phyloP scores from a whole-genome alignment of 2,797 vertebrate species.

The Columba guinea region DNA sequence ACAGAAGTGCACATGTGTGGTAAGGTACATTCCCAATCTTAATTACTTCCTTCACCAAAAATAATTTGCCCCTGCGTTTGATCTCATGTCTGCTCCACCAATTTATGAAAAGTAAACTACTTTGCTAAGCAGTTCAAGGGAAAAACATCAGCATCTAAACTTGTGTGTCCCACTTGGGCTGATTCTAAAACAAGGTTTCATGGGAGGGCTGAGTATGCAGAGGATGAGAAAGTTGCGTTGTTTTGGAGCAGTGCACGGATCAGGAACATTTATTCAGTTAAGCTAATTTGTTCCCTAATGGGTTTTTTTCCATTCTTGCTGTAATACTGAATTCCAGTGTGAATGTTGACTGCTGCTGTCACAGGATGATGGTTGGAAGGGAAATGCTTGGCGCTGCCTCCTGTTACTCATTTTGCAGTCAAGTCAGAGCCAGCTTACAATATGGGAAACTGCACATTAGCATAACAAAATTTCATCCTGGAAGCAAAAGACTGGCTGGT shows the following conservation, averaged over 20 bases:
- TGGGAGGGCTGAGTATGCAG: background rate
- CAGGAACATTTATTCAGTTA: slow-evolving; percentile 3
- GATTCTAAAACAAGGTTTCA: background rate
- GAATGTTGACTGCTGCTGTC: slow-evolving; percentile 26
- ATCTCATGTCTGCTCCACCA: background rate
- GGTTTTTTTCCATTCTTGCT: slow-evolving; percentile 42
- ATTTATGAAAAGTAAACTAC: background rate
- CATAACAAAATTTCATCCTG: background rate
- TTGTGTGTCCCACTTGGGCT: background rate
- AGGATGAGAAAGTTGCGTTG: background rate
- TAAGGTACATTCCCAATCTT: background rate
- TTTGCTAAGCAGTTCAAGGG: background rate
- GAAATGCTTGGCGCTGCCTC: background rate
- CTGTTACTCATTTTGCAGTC: slow-evolving; percentile 22
- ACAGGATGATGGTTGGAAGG: slow-evolving; percentile 31
- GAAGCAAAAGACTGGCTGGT: background rate
- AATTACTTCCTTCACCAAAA: slow-evolving; percentile 22
- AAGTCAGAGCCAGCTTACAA: background rate
- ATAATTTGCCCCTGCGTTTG: background rate
- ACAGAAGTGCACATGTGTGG: background rate
- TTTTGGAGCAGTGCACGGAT: background rate
- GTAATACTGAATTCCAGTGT: slow-evolving; percentile 33
- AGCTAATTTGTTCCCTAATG: slow-evolving; percentile 11
- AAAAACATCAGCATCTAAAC: background rate
- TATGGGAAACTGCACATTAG: background rate